Percentiles rank a stretch among this genome's conserved stretches.
phyloP scores from a whole-genome alignment of 2,888 invertebrate species.

The Oscheius sp. region DNA sequence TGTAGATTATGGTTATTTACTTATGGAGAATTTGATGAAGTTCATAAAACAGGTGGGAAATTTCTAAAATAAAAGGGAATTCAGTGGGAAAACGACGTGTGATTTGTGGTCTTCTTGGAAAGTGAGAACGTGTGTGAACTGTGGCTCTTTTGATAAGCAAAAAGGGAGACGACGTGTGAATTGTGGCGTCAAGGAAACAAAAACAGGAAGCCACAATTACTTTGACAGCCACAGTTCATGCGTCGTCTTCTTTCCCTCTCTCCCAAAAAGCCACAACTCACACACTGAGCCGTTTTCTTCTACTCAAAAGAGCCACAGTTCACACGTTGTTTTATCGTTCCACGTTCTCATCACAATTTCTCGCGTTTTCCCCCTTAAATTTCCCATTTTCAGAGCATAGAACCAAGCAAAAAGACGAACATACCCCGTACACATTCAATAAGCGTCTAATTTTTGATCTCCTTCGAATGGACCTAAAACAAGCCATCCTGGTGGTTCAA shows the following conservation, averaged over 20 bases:
- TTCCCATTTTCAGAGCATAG: slow-evolving; percentile 26
- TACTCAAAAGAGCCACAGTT: no score
- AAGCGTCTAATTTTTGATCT: slow-evolving; percentile 34
- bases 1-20: slow-evolving; percentile 12
- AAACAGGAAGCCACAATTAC: no score
- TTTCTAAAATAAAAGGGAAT: not conserved
- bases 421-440: slow-evolving; percentile 2
- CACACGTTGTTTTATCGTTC: no score
- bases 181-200: no score
- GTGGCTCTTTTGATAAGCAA: not conserved
- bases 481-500: slow-evolving; percentile 23
- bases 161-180: not conserved
- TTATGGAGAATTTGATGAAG: slow-evolving; percentile 10
- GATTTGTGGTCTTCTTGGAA: no score
- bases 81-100: not conserved
- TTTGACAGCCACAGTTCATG: no score
- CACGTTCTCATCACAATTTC: no score
- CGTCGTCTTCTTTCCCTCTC: no score
- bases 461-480: slow-evolving; percentile 3
- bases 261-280: no score
- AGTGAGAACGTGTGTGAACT: not conserved
- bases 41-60: slow-evolving; percentile 38
- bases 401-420: slow-evolving; percentile 15
- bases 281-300: no score
- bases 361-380: not conserved